A percentile compares a stretch with the other conserved stretches of the same genome.
Evolutionary conservation across 1,140 invertebrate genomes (phyloP).

Genomic region (Lepidurus apus): DNA sequence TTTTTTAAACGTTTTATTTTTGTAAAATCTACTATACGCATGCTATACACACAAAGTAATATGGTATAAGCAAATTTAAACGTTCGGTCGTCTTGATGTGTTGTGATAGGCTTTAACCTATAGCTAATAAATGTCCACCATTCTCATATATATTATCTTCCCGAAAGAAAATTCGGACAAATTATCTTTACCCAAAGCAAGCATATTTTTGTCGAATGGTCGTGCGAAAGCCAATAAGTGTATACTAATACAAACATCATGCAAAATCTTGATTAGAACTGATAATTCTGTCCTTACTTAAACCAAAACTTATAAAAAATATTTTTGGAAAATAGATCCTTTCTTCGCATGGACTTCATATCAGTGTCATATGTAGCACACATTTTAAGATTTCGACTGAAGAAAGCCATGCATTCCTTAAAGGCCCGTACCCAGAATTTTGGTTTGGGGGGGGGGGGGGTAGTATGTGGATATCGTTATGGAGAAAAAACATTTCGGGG

Average conservation of each 20-base stretch:
- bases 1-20: slow-evolving; percentile 20
- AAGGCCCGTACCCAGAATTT: too few relatives aligned
- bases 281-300: too few relatives aligned
- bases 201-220: slow-evolving; percentile 22
- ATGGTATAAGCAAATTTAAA: neutral
- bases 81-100: neutral
- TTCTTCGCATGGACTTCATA: too few relatives aligned
- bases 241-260: neutral
- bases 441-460: too few relatives aligned
- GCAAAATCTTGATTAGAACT: neutral
- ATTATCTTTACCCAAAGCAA: slow-evolving; percentile 5
- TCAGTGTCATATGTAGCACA: too few relatives aligned
- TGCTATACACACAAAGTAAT: neutral
- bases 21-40: slow-evolving; percentile 16
- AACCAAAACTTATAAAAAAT: too few relatives aligned
- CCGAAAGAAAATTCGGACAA: neutral
- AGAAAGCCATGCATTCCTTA: too few relatives aligned
- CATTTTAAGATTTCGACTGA: too few relatives aligned
- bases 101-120: slow-evolving; percentile 22
- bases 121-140: neutral
- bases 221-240: slow-evolving; percentile 7
- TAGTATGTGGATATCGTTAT: too few relatives aligned
- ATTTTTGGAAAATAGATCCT: too few relatives aligned
- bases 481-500: too few relatives aligned
- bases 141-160: neutral